Base-by-base conservation (phyloP, 2,888 invertebrate genomes). In the Pyrochroa serraticornis region DNA sequence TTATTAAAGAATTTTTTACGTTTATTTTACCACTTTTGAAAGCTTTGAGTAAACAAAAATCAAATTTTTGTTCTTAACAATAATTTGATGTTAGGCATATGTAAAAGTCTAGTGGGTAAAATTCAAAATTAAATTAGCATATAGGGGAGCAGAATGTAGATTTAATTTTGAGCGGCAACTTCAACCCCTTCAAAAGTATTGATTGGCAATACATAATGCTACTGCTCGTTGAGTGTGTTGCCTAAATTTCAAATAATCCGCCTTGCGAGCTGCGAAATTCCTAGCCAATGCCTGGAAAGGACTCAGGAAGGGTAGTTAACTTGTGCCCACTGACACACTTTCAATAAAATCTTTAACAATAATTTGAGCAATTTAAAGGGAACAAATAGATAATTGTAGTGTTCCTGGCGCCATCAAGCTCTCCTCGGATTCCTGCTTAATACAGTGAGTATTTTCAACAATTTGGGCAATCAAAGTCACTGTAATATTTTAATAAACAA, bases 241-340 rank as follows among this genome's bases (percentile, higher is more conserved):
- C 75, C 70, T 42, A 59, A 72, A 63, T 74, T 76, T 69, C 72
- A 70, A 71, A 73, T 77, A 68, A 76, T 79, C 49, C 62, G 62
- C 59, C 59, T 36, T 46, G 8, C 50, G 56, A 44, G 53, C 57
- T 57, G 57, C 50, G 54, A 58, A 39, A 49, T 46, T 49, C 35
- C 47, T 57, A 68, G 60, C 66, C 65, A 68, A 66, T 64, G 64
- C 63, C 55, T 43, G 52, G 53, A 65, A 63, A 65, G 63, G 64
- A 66, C 63, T 67, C 52, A 63, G 54, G 53, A 64, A 65, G 63
- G 66, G 63, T 65, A 64, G 60, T 54, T 64, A 48, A 53, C 56
- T 62, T 63, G 52, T 59, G 54, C 54, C 65, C 60, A 60, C 64
- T 69, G 68, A 70, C 66, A 67, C 58, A 63, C 62, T 64, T 68